Evolutionary conservation across 2,113 vertebrate species (phyloP).

Genomic region (Hirundichthys speculiger): DNA sequence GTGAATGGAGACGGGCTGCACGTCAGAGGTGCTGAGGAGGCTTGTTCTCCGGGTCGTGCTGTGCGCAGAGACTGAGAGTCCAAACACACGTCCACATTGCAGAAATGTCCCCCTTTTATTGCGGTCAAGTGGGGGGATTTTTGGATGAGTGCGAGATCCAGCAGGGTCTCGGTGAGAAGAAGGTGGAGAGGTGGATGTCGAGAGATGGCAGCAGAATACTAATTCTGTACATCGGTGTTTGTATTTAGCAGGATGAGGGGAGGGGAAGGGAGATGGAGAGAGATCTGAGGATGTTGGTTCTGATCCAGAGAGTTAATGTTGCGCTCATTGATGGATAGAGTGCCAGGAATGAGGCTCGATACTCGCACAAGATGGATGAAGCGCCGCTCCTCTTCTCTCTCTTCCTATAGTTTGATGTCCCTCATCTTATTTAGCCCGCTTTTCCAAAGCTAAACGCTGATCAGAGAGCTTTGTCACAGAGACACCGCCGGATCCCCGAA

Average conservation of each 20-base stretch:
- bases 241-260: constrained; percentile 67
- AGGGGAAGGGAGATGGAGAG: constrained; percentile 76
- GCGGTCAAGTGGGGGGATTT: constrained; percentile 25
- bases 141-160: constrained; percentile 27
- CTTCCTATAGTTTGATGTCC: constrained; percentile 51
- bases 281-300: constrained; percentile 78
- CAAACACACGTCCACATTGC: not conserved
- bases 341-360: constrained; percentile 74
- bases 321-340: constrained; percentile 81
- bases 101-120: constrained; percentile 16
- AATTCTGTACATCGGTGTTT: constrained; percentile 59
- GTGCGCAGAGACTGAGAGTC: not conserved
- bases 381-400: constrained; percentile 19
- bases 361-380: constrained; percentile 77
- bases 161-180: constrained; percentile 18
- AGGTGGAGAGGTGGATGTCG: constrained; percentile 53
- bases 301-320: constrained; percentile 83
- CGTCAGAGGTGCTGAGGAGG: constrained; percentile 31
- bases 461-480: constrained; percentile 54
- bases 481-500: constrained; percentile 35
- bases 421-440: constrained; percentile 47
- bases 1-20: constrained; percentile 49
- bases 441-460: constrained; percentile 57
- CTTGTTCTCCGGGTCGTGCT: constrained; percentile 12
- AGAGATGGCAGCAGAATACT: constrained; percentile 65